A percentile compares a stretch with the other conserved stretches of the same genome.
Evolutionary conservation across 2,888 invertebrate species (phyloP).

Genomic region (Monoplex corrugatus): DNA sequence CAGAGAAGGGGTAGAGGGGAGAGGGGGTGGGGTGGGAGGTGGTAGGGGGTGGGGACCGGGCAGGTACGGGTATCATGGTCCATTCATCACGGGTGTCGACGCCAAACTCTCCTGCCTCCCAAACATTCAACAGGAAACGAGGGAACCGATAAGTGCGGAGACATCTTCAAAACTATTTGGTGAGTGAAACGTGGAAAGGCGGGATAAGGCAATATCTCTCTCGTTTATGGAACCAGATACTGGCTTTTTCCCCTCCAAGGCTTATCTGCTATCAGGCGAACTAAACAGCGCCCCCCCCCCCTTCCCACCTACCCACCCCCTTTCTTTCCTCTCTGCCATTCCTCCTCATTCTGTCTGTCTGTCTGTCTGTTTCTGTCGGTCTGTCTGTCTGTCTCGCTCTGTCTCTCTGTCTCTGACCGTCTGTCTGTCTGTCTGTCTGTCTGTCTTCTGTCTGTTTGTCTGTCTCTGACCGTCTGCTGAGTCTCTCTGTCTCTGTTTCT

Average conservation of each 20-base stretch:
- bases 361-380: background rate
- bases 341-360: background rate
- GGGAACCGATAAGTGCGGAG: background rate
- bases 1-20: too few species aligned
- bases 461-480: too few species aligned
- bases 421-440: too few species aligned
- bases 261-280: background rate
- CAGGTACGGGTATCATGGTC: background rate
- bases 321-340: background rate
- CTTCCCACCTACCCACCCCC: background rate
- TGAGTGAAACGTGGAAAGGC: background rate
- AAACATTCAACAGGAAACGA: constrained; percentile 31
- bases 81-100: constrained; percentile 37
- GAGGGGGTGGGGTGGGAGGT: too few species aligned
- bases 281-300: background rate
- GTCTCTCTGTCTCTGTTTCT: too few species aligned
- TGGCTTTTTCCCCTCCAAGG: background rate
- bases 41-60: too few species aligned
- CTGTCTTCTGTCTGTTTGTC: too few species aligned
- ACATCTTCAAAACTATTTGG: background rate
- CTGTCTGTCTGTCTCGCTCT: background rate
- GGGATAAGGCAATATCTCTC: background rate
- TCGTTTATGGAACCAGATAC: background rate
- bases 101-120: background rate
- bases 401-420: background rate